phyloP scores from a whole-genome alignment of 30 jellyfish, hydroid and myxozoan genomes.

The Rhopilema esculentum region DNA sequence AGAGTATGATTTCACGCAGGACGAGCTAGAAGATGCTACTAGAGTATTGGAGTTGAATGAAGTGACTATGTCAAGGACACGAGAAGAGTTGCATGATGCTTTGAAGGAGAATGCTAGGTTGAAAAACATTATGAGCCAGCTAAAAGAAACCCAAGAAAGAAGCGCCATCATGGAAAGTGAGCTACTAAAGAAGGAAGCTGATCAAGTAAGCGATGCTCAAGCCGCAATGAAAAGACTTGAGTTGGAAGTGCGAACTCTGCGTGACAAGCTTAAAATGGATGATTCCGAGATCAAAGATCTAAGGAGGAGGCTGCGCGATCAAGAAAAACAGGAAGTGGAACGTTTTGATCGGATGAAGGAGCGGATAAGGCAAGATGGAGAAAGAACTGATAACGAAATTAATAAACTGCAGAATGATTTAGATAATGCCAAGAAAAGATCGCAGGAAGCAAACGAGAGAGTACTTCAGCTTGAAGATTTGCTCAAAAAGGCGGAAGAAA shows the following conservation, averaged over 20 bases:
- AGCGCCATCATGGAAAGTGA: conserved; percentile 85
- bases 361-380: conserved; percentile 15
- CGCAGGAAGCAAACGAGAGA: conserved; percentile 40
- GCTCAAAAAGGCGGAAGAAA: conserved; percentile 72
- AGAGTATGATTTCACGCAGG: conserved; percentile 98
- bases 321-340: conserved; percentile 54
- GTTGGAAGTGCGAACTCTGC: conserved; percentile 22
- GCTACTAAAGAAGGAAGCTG: conserved; percentile 62
- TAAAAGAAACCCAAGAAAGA: conserved; percentile 76
- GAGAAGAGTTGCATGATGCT: conserved; percentile 46
- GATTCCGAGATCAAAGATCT: conserved; percentile 69
- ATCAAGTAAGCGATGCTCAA: conserved; percentile 33
- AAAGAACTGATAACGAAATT: conserved; percentile 39
- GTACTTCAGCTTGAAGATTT: conserved; percentile 63
- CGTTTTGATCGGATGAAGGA: conserved; percentile 53
- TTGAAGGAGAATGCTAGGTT: conserved; percentile 75
- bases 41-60: conserved; percentile 89
- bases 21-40: conserved; percentile 93
- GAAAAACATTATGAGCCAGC: conserved; percentile 57
- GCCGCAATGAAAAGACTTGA: conserved; percentile 42
- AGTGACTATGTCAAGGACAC: conserved; percentile 44
- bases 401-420: conserved; percentile 34
- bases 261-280: conserved; percentile 39
- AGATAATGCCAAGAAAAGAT: conserved; percentile 47
- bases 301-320: conserved; percentile 46